Evolutionary conservation across 2,797 vertebrate genomes (phyloP), one percentile per base, ranked within the genome.

Genomic region (Acanthornis magna): DNA sequence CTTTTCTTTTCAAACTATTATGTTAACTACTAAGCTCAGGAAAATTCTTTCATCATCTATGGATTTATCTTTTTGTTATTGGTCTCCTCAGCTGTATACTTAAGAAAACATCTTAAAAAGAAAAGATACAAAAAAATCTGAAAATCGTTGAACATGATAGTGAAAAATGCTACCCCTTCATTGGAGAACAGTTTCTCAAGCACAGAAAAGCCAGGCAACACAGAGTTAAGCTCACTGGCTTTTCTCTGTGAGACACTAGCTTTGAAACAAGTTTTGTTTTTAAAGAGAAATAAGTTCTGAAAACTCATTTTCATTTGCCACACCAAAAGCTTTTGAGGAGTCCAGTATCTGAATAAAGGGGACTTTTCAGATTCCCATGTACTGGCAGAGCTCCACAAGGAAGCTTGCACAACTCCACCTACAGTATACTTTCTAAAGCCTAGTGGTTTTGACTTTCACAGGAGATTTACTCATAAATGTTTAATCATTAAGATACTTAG

Each of bases 1-100:
- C 83, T 87, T 79, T 93, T 91, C 79, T 97, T 97, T 96, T 96
- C 74, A 88, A 96, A 96, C 95, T 95, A 95, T 97, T 97, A 95
- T 93, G 95, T 71, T 96, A 91, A 93, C 77, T 89, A 93, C 88
- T 95, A 96, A 97, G 95, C 91, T 94, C 53, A 90, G 65, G 63
- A 95, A 96, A 95, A 94, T 79, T 47, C 93, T 96, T 97, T 97
- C 88, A 97, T 95, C 81, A 92, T 78, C 87, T 91, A 50, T 78
- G 78, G 72, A 87, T 96, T 96, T 96, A 89, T 96, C 88, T 95
- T 96, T 96, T 95, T 92, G 79, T 94, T 92, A 85, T 34, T 92
- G 88, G 57, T 91, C 89, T 94, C 79, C 80, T 96, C 73, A 84
- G 91, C 15, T 93, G 43, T 60, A 94, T 54, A 91, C 93, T 92